Conservation (phyloP, 2,888 invertebrate species). For the Agrochola macilenta region DNA sequence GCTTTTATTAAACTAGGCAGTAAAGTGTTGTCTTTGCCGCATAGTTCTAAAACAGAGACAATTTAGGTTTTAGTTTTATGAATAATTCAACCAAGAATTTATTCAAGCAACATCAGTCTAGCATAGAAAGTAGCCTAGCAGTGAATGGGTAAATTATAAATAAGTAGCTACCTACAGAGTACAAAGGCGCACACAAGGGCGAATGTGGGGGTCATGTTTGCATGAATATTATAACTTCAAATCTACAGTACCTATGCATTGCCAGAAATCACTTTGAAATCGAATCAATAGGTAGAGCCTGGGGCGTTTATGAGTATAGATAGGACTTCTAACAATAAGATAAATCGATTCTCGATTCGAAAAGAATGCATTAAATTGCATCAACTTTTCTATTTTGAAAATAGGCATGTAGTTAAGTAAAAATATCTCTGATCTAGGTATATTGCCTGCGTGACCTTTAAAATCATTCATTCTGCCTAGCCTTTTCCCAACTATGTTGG, state of each 20-base stretch:
- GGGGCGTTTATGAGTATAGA: background rate
- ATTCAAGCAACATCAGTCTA: conserved; percentile 49
- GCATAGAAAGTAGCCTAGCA: conserved; percentile 40
- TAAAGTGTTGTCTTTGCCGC: conserved; percentile 22
- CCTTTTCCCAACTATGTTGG: too few relatives aligned
- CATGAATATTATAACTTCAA: conserved; percentile 39
- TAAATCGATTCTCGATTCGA: background rate
- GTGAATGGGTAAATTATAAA: conserved; percentile 54
- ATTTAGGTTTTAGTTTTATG: conserved; percentile 40
- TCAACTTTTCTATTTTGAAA: background rate
- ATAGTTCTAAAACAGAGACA: conserved; percentile 35
- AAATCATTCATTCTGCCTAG: too few relatives aligned
- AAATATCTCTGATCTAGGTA: background rate
- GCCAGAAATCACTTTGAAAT: conserved; percentile 7
- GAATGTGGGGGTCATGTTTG: conserved; percentile 24
- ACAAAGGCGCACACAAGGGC: conserved; percentile 10
- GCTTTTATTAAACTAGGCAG: conserved; percentile 16
- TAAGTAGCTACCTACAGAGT: conserved; percentile 19
- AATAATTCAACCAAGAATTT: conserved; percentile 51
- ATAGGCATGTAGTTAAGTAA: background rate
- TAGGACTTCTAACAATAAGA: background rate
- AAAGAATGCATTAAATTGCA: conserved; percentile 3
- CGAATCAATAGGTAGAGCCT: conserved; percentile 5
- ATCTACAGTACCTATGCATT: conserved; percentile 17
- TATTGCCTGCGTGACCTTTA: conserved; percentile 38